phyloP scores from a whole-genome alignment of 2,888 invertebrate species.

The Drosophila anomalata region DNA sequence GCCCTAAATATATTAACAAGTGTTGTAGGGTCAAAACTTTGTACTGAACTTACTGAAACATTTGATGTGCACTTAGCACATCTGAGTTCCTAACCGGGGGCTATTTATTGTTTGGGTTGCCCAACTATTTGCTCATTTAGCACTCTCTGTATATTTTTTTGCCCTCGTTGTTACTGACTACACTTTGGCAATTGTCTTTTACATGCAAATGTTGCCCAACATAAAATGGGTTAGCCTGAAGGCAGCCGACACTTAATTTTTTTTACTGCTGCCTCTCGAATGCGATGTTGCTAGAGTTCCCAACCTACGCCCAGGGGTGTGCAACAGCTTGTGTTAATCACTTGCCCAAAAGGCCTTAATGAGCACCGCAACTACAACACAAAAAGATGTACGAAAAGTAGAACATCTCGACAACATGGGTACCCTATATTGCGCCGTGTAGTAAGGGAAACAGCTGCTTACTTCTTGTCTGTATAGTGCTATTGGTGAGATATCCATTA shows the following conservation, averaged over 20 bases:
- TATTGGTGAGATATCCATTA: not conserved
- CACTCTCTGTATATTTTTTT: conserved; percentile 12
- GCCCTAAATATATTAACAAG: not conserved
- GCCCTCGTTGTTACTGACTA: not conserved
- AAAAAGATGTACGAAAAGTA: conserved; percentile 9
- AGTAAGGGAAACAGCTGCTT: not conserved
- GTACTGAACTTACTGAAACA: not conserved
- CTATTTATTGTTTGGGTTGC: conserved; percentile 26
- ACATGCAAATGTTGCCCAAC: conserved; percentile 34
- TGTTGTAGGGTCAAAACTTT: not conserved
- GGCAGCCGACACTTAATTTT: conserved; percentile 26
- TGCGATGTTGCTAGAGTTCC: conserved; percentile 10
- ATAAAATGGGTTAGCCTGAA: conserved; percentile 29
- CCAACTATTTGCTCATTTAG: conserved; percentile 32
- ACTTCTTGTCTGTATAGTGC: not conserved
- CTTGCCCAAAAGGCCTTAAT: conserved; percentile 72
- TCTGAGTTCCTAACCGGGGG: conserved; percentile 1
- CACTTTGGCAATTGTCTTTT: conserved; percentile 42
- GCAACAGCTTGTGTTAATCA: conserved; percentile 74
- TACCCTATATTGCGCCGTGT: not conserved
- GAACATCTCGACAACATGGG: not conserved
- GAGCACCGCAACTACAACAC: conserved; percentile 54
- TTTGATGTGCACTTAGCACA: conserved; percentile 6
- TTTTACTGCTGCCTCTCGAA: conserved; percentile 9
- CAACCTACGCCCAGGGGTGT: conserved; percentile 38